Conservation (phyloP, 2,113 vertebrate genomes). For the Odontophorus gujanensis region DNA sequence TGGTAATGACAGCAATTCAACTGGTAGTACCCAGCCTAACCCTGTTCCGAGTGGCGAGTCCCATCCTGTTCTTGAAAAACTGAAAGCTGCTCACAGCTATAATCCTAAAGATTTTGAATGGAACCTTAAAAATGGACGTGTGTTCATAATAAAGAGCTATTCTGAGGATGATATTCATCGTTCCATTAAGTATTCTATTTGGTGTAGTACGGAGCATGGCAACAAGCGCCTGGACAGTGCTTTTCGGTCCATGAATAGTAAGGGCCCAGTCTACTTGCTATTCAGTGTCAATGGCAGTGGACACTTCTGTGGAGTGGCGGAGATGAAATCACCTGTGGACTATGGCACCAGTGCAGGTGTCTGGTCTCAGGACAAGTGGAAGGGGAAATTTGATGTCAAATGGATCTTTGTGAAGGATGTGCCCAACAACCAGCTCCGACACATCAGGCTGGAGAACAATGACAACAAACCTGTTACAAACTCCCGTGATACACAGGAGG, state of each 20-base stretch:
- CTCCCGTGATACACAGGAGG: conserved; percentile 98
- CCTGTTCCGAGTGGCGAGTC: conserved; percentile 80
- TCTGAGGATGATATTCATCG: conserved; percentile 98
- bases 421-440: conserved; percentile 96
- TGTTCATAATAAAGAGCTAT: conserved; percentile 99
- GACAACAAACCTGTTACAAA: conserved; percentile 99
- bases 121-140: conserved; percentile 92
- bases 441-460: conserved; percentile 98
- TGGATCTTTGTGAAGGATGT: conserved; percentile 99
- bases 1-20: conserved; percentile 70
- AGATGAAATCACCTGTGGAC: conserved; percentile 99
- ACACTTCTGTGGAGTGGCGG: conserved; percentile 97
- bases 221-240: conserved; percentile 95
- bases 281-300: conserved; percentile 99
- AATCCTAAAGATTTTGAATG: conserved; percentile 98
- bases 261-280: conserved; percentile 93
- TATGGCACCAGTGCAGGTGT: conserved; percentile 97
- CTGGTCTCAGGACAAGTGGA: conserved; percentile 99
- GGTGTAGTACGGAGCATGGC: conserved; percentile 98
- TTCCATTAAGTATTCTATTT: conserved; percentile 98
- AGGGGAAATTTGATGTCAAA: conserved; percentile 98
- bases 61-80: conserved; percentile 94
- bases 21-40: conserved; percentile 73
- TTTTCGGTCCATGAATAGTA: conserved; percentile 88
- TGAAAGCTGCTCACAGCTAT: conserved; percentile 95